Base-by-base conservation (phyloP, 2,113 vertebrate species). In the Zosterops lateralis region DNA sequence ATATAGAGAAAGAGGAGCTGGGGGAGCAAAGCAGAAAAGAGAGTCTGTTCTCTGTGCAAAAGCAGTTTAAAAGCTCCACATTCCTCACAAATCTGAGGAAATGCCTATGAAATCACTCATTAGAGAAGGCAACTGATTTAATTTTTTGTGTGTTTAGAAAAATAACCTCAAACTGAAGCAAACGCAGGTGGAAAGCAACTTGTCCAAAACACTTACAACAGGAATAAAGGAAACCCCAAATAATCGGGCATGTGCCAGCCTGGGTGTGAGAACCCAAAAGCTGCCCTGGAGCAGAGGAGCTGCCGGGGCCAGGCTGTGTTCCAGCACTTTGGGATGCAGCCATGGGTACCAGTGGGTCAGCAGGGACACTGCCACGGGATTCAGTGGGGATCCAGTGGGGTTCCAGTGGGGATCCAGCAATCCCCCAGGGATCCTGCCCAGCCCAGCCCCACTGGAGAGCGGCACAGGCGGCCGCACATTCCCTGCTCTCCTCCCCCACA, bases 401-500 rank as follows among this genome's bases (percentile, higher is more conserved):
- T 10, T 56, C 70, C 21, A 25, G n/a, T 5, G 51, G 42, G 28
- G 7, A 7, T 75, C 36, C 83, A 76, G 36, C 1, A 4, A 18
- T 22, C 19, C 25, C 47, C 1, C 0, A 4, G 24, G 14, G 44
- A 29, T 47, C 54, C 36, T 2, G 1, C 20, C 36, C 87, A 44
- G 67, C 53, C 20, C 71, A 9, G 67, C 14, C 65, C 51, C 8
- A 4, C 28, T 2, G 4, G 14, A 21, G 36, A 77, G 76, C 11
- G 0, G 71, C 87, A 20, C 44, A 11, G 28, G 45, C 77, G 6
- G 58, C 87, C 17, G 90, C 91, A 87, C 79, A 4, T 79, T 95
- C 93, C 93, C 86, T 67, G 92, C 95, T 92, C 97, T 97, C 95
- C 97, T 97, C 98, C 98, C 98, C 97, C 98, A 47, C 97, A 95